Base-by-base conservation (phyloP, 2,797 vertebrate species). In the Dendrocincla fuliginosa region DNA sequence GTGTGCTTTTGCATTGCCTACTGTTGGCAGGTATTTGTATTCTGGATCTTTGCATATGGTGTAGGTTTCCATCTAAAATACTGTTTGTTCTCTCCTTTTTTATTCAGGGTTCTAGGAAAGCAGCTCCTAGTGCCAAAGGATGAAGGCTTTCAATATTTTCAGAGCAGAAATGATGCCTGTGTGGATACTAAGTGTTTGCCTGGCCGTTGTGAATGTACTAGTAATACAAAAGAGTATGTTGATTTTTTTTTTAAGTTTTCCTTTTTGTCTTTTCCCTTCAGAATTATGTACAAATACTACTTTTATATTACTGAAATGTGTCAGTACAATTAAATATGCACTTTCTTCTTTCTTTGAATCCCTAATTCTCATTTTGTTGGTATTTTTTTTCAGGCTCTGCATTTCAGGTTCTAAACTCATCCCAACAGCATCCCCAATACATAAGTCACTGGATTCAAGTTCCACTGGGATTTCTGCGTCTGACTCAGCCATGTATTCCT, bases 71-170 rank as follows among this genome's bases (percentile, higher is more conserved):
- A 20, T 55, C 25, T 52, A 22, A 60, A 30, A 32, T 52, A 27
- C 10, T 13, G 4, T 24, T 65, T 3, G 0, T 22, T 84, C 32
- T 71, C 55, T 65, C 7, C 27, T 60, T 59, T 44, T 70, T 47
- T 79, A 33, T 90, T 65, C 95, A 99, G 98, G 63, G 97, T 99
- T 77, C 89, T 99, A 91, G 98, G 98, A 69, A 98, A 96, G 70
- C 98, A 98, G 67, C 89, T 99, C 22, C 89, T 98, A 19, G 88
- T 96, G 24, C 98, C 98, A 0, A 97, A 97, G n/a, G 98, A 98
- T 37, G 98, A 99, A 89, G 98, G 98, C 13, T 97, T 98, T 96
- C 98, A 96, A 84, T 98, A 98, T 80, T 97, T 98, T 87, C 97
- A 97, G 82, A 96, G 96, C 69, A 94, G 68, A n/a, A 81, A 69